Evolutionary conservation across 2,888 invertebrate genomes (phyloP).

Genomic region (Anaspis maculata): DNA sequence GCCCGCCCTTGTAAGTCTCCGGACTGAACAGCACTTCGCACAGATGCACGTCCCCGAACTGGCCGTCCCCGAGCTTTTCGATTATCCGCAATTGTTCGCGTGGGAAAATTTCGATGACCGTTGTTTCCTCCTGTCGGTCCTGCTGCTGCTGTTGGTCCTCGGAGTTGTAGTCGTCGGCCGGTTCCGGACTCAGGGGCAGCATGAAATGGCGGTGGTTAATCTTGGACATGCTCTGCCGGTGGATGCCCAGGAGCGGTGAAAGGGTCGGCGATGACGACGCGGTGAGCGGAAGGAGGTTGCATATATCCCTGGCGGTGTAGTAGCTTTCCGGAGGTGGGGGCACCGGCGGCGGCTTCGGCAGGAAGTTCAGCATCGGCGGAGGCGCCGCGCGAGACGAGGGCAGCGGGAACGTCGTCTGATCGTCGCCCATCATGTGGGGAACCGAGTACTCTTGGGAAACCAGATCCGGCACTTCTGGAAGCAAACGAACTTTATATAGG

Average conservation of each 20-base stretch:
- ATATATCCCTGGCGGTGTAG: slow-evolving; percentile 43
- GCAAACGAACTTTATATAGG: no score
- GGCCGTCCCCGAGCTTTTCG: slow-evolving; percentile 68
- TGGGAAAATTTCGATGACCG: slow-evolving; percentile 55
- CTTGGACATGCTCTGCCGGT: slow-evolving; percentile 33
- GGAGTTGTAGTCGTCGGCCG: slow-evolving; percentile 46
- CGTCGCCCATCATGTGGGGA: slow-evolving; percentile 8
- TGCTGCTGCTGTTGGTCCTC: no score
- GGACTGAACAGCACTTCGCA: slow-evolving; percentile 50
- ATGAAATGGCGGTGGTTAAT: slow-evolving; percentile 38
- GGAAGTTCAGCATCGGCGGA: slow-evolving; percentile 48
- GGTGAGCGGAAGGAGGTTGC: slow-evolving; percentile 27
- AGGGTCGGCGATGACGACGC: slow-evolving; percentile 30
- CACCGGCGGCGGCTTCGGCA: slow-evolving; percentile 54
- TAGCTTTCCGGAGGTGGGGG: slow-evolving; percentile 63
- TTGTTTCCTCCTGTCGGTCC: slow-evolving; percentile 46
- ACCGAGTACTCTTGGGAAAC: slow-evolving; percentile 40
- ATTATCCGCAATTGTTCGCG: slow-evolving; percentile 64
- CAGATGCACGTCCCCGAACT: slow-evolving; percentile 66
- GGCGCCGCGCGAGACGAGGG: slow-evolving; percentile 34
- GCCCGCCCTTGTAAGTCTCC: no score
- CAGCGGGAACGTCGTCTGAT: no score
- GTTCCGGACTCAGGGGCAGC: slow-evolving; percentile 34
- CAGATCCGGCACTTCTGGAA: slow-evolving; percentile 52
- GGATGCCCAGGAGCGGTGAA: slow-evolving; percentile 27